A percentile compares a stretch with the other conserved stretches of the same genome.
Evolutionary conservation across 1,140 invertebrate species (phyloP).

Genomic region (Brevipalpus yothersi): DNA sequence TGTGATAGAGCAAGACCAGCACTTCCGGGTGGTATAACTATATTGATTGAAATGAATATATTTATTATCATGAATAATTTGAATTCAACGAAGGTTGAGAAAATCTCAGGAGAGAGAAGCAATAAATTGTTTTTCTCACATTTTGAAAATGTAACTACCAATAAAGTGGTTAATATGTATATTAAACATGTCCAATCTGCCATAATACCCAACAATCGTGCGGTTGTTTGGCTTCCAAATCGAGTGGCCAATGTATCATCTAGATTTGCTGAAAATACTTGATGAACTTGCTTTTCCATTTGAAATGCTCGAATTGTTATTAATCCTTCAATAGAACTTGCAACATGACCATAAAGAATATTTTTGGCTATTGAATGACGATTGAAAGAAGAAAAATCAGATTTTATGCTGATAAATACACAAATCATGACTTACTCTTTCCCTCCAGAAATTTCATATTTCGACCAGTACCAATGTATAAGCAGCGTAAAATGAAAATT

Average conservation of each 20-base stretch:
- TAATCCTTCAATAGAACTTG: constrained; percentile 25
- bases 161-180: constrained; percentile 10
- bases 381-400: no score
- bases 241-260: constrained; percentile 43
- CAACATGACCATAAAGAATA: constrained; percentile 28
- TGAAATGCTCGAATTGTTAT: constrained; percentile 25
- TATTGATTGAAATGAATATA: not conserved
- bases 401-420: no score
- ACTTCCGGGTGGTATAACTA: not conserved
- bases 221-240: constrained; percentile 45
- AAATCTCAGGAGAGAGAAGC: not conserved
- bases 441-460: constrained; percentile 36
- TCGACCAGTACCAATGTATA: constrained; percentile 54
- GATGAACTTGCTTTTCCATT: constrained; percentile 32
- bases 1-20: constrained; percentile 41
- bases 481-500: constrained; percentile 42
- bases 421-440: no score
- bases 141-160: not conserved
- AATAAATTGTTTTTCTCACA: no score
- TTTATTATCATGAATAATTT: not conserved
- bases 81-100: not conserved
- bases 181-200: constrained; percentile 44
- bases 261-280: constrained; percentile 27
- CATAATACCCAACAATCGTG: constrained; percentile 56
- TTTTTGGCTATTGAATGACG: constrained; percentile 14